Evolutionary conservation across 2,888 invertebrate species (phyloP), one percentile per base, ranked within the genome.

Genomic region (Erebia epiphron): DNA sequence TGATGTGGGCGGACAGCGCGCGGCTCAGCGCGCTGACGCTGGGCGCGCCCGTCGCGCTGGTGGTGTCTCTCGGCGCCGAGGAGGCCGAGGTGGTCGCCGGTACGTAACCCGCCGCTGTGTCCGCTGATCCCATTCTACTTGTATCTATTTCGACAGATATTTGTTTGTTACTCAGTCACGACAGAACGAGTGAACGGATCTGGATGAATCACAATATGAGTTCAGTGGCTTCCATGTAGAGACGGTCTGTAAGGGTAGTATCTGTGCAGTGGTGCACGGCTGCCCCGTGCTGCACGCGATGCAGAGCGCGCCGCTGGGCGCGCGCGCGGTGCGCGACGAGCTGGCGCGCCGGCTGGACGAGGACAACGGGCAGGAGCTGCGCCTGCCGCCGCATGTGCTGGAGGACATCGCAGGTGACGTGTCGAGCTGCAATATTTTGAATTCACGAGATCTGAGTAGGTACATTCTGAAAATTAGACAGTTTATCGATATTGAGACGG

Each of bases 21-120:
- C 94, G 99, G 64, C 96, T 98, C 71, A 95, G 97, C 35, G 94
- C 98, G 18, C 95, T 97, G 66, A 96, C 98, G 0, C 94, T 99
- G 75, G 99, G 98, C 66, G 93, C 96, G 54, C 83, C 86, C 13
- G 95, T 95, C 67, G 97, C 96, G 21, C 93, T 99, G 3, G 97
- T 99, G 0, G 89, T 99, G 60, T 97, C 98, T 85, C 94, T 98
- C 35, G 99, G 99, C 0, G 98, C 97, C 79, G 93, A 94, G 58
- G 99, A 99, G 88, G 96, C 97, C 0, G 95, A 94, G 71, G 95
- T 91, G 9, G 82, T 84, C 8, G 86, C 91, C 14, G 90, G 90
- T 90, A 75, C 63, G 70, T 4, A 0, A n/a, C n/a, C n/a, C n/a
- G n/a, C n/a, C n/a, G n/a, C n/a, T n/a, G n/a, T n/a, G n/a, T n/a